A percentile compares a stretch with the other conserved stretches of the same genome.
Evolutionary conservation across 2,113 vertebrate genomes (phyloP).

Genomic region (Sminthopsis crassicaudata): DNA sequence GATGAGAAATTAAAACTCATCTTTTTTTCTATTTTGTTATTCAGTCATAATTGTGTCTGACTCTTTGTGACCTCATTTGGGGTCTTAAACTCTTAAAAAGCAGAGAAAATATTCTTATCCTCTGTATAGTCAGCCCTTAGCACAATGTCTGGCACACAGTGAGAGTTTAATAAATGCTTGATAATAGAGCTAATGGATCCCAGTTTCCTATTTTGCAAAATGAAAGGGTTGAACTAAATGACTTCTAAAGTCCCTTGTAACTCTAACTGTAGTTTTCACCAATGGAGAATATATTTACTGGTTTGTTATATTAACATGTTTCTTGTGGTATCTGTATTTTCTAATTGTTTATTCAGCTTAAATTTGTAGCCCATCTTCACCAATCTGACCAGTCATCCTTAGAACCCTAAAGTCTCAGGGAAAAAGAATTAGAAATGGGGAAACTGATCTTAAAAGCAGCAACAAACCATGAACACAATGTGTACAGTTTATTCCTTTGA

Average conservation of each 20-base stretch:
- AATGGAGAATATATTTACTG: not conserved
- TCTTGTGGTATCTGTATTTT: not conserved
- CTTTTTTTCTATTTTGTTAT: not conserved
- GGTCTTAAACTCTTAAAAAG: not conserved
- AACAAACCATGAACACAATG: not conserved
- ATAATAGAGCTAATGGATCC: not conserved
- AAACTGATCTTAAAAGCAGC: not conserved
- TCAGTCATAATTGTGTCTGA: not conserved
- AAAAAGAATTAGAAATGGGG: not conserved
- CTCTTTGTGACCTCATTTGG: not conserved
- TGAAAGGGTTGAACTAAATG: not conserved
- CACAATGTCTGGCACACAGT: not conserved
- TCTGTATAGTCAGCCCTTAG: not conserved
- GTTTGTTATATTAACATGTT: not conserved
- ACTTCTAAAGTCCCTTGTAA: not conserved
- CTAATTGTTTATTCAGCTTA: not conserved
- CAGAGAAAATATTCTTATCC: not conserved
- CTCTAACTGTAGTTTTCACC: not conserved
- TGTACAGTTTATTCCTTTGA: not conserved
- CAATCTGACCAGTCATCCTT: not conserved
- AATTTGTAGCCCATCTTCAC: not conserved
- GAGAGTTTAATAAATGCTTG: not conserved
- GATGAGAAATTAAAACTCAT: not conserved
- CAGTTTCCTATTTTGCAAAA: not conserved
- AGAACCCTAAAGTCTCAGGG: not conserved